These are phyloP conservation scores for Motacilla tschutschensis DNA, from an alignment of 2,113 vertebrate genomes.

Conservation along the genomic window DNA sequence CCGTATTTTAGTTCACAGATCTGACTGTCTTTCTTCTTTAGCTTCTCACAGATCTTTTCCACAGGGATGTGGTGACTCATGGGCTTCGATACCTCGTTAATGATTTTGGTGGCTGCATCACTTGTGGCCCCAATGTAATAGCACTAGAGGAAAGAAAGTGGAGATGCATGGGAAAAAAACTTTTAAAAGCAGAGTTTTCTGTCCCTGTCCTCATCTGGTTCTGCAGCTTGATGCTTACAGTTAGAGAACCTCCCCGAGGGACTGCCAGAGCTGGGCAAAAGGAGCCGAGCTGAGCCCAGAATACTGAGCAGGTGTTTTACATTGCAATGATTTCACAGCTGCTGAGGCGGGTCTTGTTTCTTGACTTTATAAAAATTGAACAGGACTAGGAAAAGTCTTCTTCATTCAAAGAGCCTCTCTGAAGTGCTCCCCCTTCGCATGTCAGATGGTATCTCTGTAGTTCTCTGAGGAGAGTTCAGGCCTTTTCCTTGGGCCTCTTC, in stretches of 20 bases:
- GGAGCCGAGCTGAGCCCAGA: background rate
- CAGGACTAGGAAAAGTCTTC: background rate
- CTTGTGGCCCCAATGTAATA: slow-evolving; percentile 95
- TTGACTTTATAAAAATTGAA: background rate
- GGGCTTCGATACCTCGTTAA: slow-evolving; percentile 93
- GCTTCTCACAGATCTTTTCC: slow-evolving; percentile 95
- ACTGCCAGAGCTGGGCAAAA: background rate
- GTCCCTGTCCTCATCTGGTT: background rate
- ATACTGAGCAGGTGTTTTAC: background rate
- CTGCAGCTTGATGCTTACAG: background rate
- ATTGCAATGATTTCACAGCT: background rate
- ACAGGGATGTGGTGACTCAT: slow-evolving; percentile 91
- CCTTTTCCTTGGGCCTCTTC: background rate
- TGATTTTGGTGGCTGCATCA: slow-evolving; percentile 96
- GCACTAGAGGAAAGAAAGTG: slow-evolving; percentile 75
- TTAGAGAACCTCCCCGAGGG: background rate
- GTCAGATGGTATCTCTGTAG: background rate
- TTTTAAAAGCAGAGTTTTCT: background rate
- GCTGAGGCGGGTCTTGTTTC: background rate
- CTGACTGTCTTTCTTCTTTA: slow-evolving; percentile 95
- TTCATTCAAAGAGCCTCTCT: background rate
- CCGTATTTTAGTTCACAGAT: slow-evolving; percentile 97
- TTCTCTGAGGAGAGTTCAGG: background rate
- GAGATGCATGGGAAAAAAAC: background rate
- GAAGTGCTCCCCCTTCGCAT: background rate